A percentile compares a stretch with the other conserved stretches of the same genome.
Conservation (phyloP, 2,888 invertebrate genomes). For the Artemia sp. region DNA sequence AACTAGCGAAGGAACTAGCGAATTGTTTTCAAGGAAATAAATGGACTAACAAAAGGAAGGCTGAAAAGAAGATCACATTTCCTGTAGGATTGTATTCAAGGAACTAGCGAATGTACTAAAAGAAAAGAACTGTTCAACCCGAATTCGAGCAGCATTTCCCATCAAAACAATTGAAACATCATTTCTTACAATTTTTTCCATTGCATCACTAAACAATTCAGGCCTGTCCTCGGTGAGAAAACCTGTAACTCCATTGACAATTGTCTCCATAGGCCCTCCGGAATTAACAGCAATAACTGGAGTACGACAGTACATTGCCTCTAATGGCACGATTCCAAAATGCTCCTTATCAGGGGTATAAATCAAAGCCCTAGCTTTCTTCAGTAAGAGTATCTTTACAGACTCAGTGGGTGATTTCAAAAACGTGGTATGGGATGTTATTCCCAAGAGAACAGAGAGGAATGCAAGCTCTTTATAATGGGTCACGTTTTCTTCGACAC, state of each 20-base stretch:
- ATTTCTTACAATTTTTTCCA: constrained; percentile 48
- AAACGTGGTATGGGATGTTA: constrained; percentile 58
- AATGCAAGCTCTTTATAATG: constrained; percentile 57
- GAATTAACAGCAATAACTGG: constrained; percentile 89
- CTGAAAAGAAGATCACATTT: not conserved
- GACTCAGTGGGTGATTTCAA: constrained; percentile 70
- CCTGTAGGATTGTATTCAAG: constrained; percentile 36
- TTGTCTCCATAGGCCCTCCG: constrained; percentile 88
- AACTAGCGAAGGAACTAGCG: too few relatives aligned
- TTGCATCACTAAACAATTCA: constrained; percentile 36
- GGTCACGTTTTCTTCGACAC: constrained; percentile 68
- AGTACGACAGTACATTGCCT: constrained; percentile 84
- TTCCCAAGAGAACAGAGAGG: constrained; percentile 44
- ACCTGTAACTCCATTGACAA: constrained; percentile 60
- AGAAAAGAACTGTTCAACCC: constrained; percentile 63
- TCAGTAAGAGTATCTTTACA: constrained; percentile 63
- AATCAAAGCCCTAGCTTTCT: constrained; percentile 55
- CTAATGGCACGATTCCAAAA: constrained; percentile 96
- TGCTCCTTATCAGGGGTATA: constrained; percentile 96
- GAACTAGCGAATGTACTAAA: constrained; percentile 57
- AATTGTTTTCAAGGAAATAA: too few relatives aligned
- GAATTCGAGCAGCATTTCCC: constrained; percentile 54
- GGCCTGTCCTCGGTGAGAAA: too few relatives aligned
- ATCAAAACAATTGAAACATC: constrained; percentile 44
- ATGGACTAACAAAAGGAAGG: too few relatives aligned